Base-by-base conservation (phyloP, 1,140 invertebrate genomes). In the Sipha flava region DNA sequence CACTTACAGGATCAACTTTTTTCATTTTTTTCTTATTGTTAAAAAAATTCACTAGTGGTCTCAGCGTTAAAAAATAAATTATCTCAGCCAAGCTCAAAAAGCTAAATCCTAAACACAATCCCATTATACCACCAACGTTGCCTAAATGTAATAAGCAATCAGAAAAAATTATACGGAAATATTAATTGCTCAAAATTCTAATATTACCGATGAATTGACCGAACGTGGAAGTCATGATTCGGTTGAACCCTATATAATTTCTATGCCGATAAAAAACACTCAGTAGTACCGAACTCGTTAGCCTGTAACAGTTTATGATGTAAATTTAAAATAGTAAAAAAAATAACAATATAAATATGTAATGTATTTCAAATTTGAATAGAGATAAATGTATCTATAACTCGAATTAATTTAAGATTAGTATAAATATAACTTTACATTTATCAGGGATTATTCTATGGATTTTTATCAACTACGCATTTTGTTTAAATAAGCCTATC, bases 201-300 rank as follows among this genome's bases (percentile, higher is more conserved):
- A 4, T 31, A 26, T 59, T 75, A 75, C 70, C 70, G 29, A 75
- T 54, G 23, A 75, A 75, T 54, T 75, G 47, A 37, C 45, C 45
- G 1, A 75, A 54, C 1, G 45, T 54, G 49, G 9, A 75, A 21
- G 23, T 75, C 45, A 54, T 23, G 52, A 75, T 54, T 37, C 70
- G 29, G 34, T 54, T 34, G 6, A 21, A 6, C 37, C 70, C 70
- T 3, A 75, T 34, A 7, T 54, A 75, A 37, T 75, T 75, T 21
- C 26, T 75, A 54, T 9, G 52, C 14, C 54, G 70, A 54, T 75
- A 75, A 75, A 26, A 75, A 37, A 54, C 29, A 9, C 70, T 75
- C 4, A 73, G 9, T 52, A 47, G 10, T 40, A 10, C 4, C 10
- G 10, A 4, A 40, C 37, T 40, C 4, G 37, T 4, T 6, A 40